Percentiles rank a stretch among this genome's conserved stretches.
Conservation (phyloP, 1,140 invertebrate species). For the Pomacea maculata region DNA sequence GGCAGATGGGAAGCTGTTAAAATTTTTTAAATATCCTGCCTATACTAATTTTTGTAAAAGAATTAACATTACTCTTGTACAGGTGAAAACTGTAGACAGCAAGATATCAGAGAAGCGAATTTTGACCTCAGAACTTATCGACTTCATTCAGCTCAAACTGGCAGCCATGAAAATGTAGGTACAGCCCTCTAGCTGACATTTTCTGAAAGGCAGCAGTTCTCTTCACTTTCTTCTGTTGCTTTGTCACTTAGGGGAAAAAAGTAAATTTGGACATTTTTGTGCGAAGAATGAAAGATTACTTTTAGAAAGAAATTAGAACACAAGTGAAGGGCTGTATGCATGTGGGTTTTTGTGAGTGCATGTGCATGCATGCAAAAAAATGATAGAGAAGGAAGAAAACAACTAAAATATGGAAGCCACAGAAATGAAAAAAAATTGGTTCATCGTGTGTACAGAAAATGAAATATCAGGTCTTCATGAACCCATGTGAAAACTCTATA, state of each 20-base stretch:
- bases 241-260: background rate
- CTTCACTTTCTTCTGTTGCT: background rate
- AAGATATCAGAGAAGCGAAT: conserved; percentile 71
- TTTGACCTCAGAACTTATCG: conserved; percentile 69
- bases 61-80: conserved; percentile 17
- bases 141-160: conserved; percentile 67
- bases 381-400: background rate
- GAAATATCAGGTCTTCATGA: background rate
- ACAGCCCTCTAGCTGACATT: background rate
- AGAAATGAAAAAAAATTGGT: background rate
- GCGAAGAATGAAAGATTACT: background rate
- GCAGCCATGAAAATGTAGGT: conserved; percentile 43
- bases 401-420: background rate
- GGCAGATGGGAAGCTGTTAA: background rate
- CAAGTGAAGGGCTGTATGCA: background rate
- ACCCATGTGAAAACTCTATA: background rate
- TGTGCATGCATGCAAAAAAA: background rate
- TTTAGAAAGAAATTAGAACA: background rate
- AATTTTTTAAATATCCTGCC: too few species aligned
- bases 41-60: background rate
- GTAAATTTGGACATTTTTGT: background rate
- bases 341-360: background rate
- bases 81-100: conserved; percentile 58
- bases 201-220: background rate
- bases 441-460: background rate